Conservation (phyloP, 92 coral and sea anemone species). For the Palythoa grandis region DNA sequence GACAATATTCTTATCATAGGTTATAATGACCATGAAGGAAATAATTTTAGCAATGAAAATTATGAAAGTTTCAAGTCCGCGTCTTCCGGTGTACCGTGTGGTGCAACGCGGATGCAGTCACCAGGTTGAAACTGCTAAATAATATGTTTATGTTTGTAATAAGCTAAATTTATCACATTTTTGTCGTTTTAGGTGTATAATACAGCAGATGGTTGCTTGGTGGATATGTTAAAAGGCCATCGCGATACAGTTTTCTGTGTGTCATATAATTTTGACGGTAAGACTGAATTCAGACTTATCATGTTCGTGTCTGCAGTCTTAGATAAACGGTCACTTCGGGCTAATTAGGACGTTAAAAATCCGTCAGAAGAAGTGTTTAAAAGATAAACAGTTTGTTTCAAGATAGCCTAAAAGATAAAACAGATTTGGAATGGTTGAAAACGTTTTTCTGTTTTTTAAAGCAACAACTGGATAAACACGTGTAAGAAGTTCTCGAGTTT, state of each 20-base stretch:
- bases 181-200: slow-evolving; percentile 71
- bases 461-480: background rate
- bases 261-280: slow-evolving; percentile 76
- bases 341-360: background rate
- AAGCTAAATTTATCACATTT: background rate
- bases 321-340: background rate
- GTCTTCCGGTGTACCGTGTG: background rate
- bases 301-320: background rate
- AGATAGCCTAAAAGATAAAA: no score
- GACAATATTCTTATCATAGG: background rate
- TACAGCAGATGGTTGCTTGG: slow-evolving; percentile 68
- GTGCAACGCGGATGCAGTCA: background rate
- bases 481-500: no score
- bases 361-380: background rate
- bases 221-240: slow-evolving; percentile 93
- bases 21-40: background rate
- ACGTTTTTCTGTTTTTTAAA: background rate
- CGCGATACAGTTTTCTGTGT: slow-evolving; percentile 85
- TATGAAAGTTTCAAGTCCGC: background rate
- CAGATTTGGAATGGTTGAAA: background rate
- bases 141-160: background rate
- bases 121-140: background rate
- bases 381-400: background rate
- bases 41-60: background rate
- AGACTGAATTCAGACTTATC: background rate